Base-by-base conservation (phyloP, 2,797 vertebrate genomes). In the Tinamus major region DNA sequence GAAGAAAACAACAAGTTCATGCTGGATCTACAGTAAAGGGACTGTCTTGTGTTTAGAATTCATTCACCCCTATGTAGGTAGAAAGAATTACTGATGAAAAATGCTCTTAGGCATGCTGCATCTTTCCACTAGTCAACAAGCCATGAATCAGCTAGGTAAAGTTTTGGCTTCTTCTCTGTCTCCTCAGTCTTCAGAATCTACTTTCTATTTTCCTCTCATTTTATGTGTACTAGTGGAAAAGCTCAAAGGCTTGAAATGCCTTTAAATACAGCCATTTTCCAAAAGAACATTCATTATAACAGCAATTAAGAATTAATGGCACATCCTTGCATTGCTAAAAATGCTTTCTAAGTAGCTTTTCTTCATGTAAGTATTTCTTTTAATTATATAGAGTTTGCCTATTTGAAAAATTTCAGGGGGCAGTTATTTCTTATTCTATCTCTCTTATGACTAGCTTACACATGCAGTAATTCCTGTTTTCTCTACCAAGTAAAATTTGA, bases 351-450 rank as follows among this genome's bases (percentile, higher is more conserved):
- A 87, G 10, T 79, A 59, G 61, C 75, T 93, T 3, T 39, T 84
- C 39, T 69, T 95, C 18, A 90, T 84, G 27, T 59, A 92, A 88
- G 91, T 85, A 79, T 92, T 87, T 96, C 10, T 93, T 93, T 91
- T 91, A 53, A 82, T 29, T 9, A 33, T 56, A 24, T 71, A 46
- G 23, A 65, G 37, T 76, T 93, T 83, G 63, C 70, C 64, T 70
- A n/a, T 75, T 95, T 55, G 69, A 95, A 77, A 96, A 92, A 92
- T 83, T 68, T 42, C 42, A 91, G 13, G 8, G 59, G 29, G 41
- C 13, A 53, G 58, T 68, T 82, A 78, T 75, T 94, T 94, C 27
- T 79, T 89, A 70, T 58, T 89, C 65, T 63, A 29, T 76, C 23
- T 74, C 21, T 78, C 41, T 75, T 35, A 90, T 35, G 41, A 72